These are phyloP conservation scores for Tipula vernalis DNA, from an alignment of 2,888 invertebrate species.

Conservation along the genomic window DNA sequence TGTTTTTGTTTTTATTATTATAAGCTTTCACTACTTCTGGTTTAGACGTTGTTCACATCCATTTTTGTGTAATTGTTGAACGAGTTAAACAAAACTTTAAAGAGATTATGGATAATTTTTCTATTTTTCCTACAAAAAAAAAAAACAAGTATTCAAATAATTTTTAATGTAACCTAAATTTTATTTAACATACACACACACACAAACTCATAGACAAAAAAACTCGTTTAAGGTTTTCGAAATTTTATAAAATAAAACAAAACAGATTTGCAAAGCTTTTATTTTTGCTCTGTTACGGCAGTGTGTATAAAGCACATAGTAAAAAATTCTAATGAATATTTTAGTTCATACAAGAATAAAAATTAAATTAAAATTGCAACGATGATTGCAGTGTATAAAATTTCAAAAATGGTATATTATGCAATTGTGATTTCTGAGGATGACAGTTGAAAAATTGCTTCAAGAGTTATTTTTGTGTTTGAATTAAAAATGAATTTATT, in stretches of 20 bases:
- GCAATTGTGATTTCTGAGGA: background rate
- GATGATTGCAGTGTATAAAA: background rate
- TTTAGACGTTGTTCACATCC: background rate
- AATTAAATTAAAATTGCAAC: background rate
- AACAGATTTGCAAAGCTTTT: background rate
- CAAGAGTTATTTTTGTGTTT: background rate
- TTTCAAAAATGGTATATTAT: background rate
- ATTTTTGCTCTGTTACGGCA: background rate
- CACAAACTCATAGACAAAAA: background rate
- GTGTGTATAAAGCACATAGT: background rate
- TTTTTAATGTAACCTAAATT: background rate
- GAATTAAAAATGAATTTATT: background rate
- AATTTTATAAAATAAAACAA: background rate
- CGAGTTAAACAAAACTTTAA: background rate
- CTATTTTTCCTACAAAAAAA: background rate
- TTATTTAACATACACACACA: background rate
- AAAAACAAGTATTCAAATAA: background rate
- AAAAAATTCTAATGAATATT: background rate
- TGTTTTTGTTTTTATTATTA: background rate
- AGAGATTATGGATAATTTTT: background rate
- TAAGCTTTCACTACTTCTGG: background rate
- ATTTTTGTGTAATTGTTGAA: background rate
- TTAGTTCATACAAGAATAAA: background rate
- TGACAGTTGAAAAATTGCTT: background rate
- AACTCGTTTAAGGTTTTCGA: background rate